Conservation (phyloP, 2,113 vertebrate species). For the Loxodonta africana region DNA sequence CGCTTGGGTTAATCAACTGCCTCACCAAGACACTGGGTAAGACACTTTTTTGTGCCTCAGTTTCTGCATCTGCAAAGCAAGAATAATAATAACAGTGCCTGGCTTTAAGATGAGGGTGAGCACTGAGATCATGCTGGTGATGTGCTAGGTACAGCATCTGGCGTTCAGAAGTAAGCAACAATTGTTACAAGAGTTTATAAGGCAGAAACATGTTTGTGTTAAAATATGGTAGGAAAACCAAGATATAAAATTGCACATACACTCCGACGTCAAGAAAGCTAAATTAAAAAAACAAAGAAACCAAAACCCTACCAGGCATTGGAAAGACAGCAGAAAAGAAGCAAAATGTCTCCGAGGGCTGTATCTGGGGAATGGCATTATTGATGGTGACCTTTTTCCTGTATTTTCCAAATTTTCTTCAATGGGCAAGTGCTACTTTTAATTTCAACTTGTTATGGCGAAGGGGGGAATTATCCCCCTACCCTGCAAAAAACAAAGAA, state of each 20-base stretch:
- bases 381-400: background rate
- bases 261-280: background rate
- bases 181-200: background rate
- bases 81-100: background rate
- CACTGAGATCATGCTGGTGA: background rate
- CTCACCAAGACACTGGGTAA: background rate
- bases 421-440: background rate
- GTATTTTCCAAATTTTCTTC: background rate
- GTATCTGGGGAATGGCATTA: no score
- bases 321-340: background rate
- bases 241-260: background rate
- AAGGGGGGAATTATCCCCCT: background rate
- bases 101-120: background rate
- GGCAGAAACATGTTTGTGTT: background rate
- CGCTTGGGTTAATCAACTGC: background rate
- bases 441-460: background rate
- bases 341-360: rapidly evolving
- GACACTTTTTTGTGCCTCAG: background rate
- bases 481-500: background rate
- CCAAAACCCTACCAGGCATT: background rate
- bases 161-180: background rate
- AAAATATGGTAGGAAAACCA: background rate
- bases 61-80: background rate
- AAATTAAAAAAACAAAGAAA: background rate
- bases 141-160: background rate